Base-by-base conservation (phyloP, 2,888 invertebrate species). In the Leptogaster cylindrica region DNA sequence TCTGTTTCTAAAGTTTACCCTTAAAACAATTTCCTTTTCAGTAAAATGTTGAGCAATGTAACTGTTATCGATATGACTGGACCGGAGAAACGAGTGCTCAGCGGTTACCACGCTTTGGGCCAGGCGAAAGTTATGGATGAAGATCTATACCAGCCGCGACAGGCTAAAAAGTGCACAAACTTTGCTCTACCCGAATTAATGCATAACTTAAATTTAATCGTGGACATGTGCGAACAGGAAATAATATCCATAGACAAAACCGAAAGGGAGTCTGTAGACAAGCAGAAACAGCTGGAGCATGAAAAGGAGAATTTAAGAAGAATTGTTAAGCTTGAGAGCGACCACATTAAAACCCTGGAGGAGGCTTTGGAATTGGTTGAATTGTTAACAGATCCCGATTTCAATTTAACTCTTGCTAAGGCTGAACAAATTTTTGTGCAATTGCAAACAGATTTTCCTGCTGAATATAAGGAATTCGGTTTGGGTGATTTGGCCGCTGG, bases 21-120 rank as follows among this genome's bases (percentile, higher is more conserved):
- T 10, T 4, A 1, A 28, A 14, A 3, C 8, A 28, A 27, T 14
- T 20, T 33, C 3, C 3, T 2, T 55, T 55, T 1, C 72, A 85
- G 86, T 69, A 84, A 81, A 75, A 89, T 91, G 74, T 81, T 94
- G 55, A 88, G 89, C 28, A 93, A 93, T 80, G 95, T 96, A 41
- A 97, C 97, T 73, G 97, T 99, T 8, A 98, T 99, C 71, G 99
- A 99, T 81, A 95, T 99, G 95, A 98, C 98, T 5, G 98, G 98
- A 0, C 93, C 92, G 0, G 95, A 98, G 80, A 91, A 93, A 78
- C 86, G 95, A 65, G 92, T 98, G 33, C 84, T 95, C 2, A 92
- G 91, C 76, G 95, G 96, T 0, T 97, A 97, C 79, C 95, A 95
- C 80, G 95, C 96, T 0, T 85, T 97, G 39, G 87, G 91, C 0